Evolutionary conservation across 2,888 invertebrate genomes (phyloP).

Genomic region (Rosalia funebris): DNA sequence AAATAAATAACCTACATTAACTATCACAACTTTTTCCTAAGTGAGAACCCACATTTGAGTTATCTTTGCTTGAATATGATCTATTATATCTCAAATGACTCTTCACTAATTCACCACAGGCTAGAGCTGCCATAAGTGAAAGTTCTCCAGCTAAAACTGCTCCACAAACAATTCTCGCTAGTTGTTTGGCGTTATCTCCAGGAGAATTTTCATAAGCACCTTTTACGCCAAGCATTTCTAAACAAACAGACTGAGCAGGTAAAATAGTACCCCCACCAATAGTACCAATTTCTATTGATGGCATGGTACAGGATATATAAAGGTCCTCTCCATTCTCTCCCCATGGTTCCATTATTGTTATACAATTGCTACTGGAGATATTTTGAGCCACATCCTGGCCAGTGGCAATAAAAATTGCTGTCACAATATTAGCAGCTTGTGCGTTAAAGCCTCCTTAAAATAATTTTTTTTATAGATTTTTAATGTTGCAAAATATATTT

Average conservation of each 20-base stretch:
- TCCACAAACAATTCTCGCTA: slow-evolving; percentile 90
- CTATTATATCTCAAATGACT: slow-evolving; percentile 96
- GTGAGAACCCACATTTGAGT: slow-evolving; percentile 27
- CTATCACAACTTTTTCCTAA: slow-evolving; percentile 23
- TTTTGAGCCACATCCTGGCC: slow-evolving; percentile 99
- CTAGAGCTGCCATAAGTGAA: slow-evolving; percentile 94
- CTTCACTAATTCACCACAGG: slow-evolving; percentile 92
- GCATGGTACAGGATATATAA: slow-evolving; percentile 96
- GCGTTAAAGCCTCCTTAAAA: slow-evolving; percentile 74
- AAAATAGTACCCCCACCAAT: slow-evolving; percentile 94
- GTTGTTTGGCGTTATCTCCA: slow-evolving; percentile 85
- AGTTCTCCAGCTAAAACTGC: slow-evolving; percentile 96
- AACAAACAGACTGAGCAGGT: slow-evolving; percentile 88
- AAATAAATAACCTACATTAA: slow-evolving; percentile 13
- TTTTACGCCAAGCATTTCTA: slow-evolving; percentile 84
- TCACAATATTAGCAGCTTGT: slow-evolving; percentile 97
- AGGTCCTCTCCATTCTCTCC: slow-evolving; percentile 83
- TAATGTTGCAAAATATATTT: background rate
- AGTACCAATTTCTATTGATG: slow-evolving; percentile 95
- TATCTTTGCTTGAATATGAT: slow-evolving; percentile 62
- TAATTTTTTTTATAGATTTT: background rate
- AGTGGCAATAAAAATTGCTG: slow-evolving; percentile 95
- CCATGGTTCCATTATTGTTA: slow-evolving; percentile 90
- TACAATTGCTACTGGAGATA: slow-evolving; percentile 93
- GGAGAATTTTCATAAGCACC: slow-evolving; percentile 77